phyloP scores from a whole-genome alignment of 2,888 invertebrate species.

The Hypercompe scribonia region DNA sequence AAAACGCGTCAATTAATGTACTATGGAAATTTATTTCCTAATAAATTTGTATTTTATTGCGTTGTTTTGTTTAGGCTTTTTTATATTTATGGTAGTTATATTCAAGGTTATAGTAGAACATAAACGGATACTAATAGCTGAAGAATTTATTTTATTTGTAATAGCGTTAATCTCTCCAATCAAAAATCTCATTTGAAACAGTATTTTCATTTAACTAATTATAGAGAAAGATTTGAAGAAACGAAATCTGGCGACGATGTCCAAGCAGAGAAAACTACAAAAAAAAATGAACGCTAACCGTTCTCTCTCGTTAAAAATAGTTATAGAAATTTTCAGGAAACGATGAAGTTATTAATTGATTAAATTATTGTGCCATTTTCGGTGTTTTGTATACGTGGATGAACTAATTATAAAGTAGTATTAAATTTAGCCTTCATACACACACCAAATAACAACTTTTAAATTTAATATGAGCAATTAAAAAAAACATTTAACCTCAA shows the following conservation, averaged over 20 bases:
- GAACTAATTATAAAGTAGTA: background rate
- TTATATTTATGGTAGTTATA: background rate
- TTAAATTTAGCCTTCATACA: background rate
- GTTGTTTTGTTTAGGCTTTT: background rate
- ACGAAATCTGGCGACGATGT: background rate
- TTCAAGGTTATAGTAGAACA: background rate
- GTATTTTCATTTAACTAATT: background rate
- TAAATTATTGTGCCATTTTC: background rate
- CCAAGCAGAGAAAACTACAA: background rate
- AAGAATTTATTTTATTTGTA: background rate
- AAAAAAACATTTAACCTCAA: background rate
- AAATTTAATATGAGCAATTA: background rate
- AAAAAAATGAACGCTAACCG: too few species aligned
- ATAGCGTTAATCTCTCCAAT: background rate
- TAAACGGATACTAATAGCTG: background rate
- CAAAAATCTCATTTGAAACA: background rate
- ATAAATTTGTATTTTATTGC: background rate
- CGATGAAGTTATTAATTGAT: background rate
- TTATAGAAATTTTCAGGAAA: background rate
- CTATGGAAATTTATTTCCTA: background rate
- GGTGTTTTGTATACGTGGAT: background rate
- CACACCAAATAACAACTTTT: background rate
- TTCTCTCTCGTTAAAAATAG: too few species aligned
- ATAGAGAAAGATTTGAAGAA: background rate
- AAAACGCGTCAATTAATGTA: conserved; percentile 7